Evolutionary conservation across 2,888 invertebrate species (phyloP).

Genomic region (Erynnis tages): DNA sequence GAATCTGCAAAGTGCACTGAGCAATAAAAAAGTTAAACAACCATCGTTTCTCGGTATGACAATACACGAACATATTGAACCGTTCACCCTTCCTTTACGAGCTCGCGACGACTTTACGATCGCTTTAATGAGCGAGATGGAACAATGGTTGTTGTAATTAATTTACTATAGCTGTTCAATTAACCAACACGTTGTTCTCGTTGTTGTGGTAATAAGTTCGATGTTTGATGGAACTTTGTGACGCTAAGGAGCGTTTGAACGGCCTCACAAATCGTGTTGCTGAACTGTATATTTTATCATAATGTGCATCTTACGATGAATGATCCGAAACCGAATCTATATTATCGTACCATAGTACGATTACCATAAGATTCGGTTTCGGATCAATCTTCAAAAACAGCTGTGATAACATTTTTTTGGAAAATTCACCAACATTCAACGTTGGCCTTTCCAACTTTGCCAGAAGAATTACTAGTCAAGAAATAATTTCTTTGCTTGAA

Average conservation of each 20-base stretch:
- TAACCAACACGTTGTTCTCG: constrained; percentile 7
- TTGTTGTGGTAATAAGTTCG: constrained; percentile 7
- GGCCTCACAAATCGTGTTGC: not conserved
- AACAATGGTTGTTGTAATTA: constrained; percentile 27
- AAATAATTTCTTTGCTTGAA: no score
- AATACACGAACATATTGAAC: constrained; percentile 58
- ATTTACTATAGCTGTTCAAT: constrained; percentile 23
- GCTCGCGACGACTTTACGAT: constrained; percentile 25
- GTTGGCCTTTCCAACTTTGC: no score
- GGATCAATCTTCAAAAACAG: no score
- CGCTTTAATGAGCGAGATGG: constrained; percentile 26
- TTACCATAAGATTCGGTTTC: no score
- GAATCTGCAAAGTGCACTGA: constrained; percentile 14
- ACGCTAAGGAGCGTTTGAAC: not conserved
- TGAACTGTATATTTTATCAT: no score
- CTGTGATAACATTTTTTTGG: no score
- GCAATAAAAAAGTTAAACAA: no score
- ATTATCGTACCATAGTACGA: no score
- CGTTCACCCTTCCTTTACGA: constrained; percentile 68
- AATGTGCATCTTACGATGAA: no score
- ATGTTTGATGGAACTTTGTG: not conserved
- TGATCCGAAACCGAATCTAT: no score
- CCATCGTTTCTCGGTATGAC: constrained; percentile 54
- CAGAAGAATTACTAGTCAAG: no score
- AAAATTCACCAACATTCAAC: no score